Evolutionary conservation across 1,140 invertebrate species (phyloP), one percentile per base, ranked within the genome.

Genomic region (Spodoptera frugiperda): DNA sequence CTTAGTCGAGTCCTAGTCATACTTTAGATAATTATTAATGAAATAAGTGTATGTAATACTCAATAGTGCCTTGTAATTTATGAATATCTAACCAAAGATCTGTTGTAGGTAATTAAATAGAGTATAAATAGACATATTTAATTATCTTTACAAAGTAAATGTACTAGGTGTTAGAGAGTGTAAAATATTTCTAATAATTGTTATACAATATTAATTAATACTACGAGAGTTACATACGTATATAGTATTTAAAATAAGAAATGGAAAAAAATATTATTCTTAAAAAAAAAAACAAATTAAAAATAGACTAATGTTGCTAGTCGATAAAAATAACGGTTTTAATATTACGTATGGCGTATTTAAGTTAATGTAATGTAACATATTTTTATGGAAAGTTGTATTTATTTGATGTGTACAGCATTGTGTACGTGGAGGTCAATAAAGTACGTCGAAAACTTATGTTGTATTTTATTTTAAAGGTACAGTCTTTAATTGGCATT

Each of bases 351-450:
- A 25, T 59, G 44, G 14, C 33, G 19, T 12, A 6, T 39, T 61
- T 44, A 17, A 33, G 21, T 15, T 30, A 53, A 53, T 33, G 15
- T 70, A 54, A 70, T 48, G 25, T 67, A 67, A 67, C 63, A 53
- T 70, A 54, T 39, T 70, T 68, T 51, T 68, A 53, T 68, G 65
- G 49, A 51, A 51, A 51, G 65, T 68, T 70, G 49, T 70, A 70
- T 70, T 70, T 51, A 70, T 70, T 70, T 54, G 49, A 54, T 70
- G 49, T 70, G 59, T 44, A 63, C 59, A 33, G 33, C 44, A 2
- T 33, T 63, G 15, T 63, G 33, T 63, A 44, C 59, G 30, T 63
- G 33, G 11, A 63, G 15, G 44, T 63, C 33, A 63, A 63, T 63
- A 63, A 63, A 63, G 33, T 63, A 63, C 59, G 8, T 63, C 44